Evolutionary conservation across 2,797 vertebrate genomes (phyloP).

Genomic region (Ptychadena robeensis): DNA sequence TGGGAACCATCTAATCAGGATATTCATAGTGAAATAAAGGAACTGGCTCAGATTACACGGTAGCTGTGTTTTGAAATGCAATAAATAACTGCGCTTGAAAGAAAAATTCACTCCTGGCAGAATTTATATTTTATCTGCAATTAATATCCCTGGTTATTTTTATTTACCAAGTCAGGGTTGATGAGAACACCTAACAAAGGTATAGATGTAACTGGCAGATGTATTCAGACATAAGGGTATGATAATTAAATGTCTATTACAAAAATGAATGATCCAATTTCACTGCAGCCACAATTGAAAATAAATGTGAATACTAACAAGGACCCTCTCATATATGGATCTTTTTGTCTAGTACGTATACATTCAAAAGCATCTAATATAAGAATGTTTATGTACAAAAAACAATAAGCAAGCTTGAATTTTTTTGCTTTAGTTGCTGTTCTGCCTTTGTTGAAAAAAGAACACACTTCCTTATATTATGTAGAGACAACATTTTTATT

Average conservation of each 20-base stretch:
- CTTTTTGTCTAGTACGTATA: too few relatives aligned
- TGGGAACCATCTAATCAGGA: constrained; percentile 28
- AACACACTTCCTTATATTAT: too few relatives aligned
- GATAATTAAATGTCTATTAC: background rate
- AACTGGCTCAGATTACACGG: constrained; percentile 17
- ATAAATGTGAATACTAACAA: background rate
- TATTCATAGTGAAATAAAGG: constrained; percentile 35
- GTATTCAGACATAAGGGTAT: background rate
- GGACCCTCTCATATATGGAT: too few relatives aligned
- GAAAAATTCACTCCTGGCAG: constrained; percentile 12
- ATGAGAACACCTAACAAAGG: background rate
- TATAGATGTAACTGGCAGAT: background rate
- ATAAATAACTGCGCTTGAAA: constrained; percentile 11
- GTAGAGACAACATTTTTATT: too few relatives aligned
- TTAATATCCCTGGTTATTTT: background rate
- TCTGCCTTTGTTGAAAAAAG: too few relatives aligned
- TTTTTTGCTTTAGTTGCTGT: too few relatives aligned
- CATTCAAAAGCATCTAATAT: too few relatives aligned
- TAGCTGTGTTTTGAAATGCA: constrained; percentile 9
- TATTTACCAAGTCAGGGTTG: background rate
- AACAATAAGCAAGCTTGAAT: too few relatives aligned
- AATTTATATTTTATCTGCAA: background rate
- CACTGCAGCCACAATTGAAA: background rate
- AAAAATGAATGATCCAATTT: background rate
- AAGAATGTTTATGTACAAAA: too few relatives aligned